These are phyloP conservation scores for Ophiodon elongatus DNA, from an alignment of 2,113 vertebrate species.

Conservation along the genomic window DNA sequence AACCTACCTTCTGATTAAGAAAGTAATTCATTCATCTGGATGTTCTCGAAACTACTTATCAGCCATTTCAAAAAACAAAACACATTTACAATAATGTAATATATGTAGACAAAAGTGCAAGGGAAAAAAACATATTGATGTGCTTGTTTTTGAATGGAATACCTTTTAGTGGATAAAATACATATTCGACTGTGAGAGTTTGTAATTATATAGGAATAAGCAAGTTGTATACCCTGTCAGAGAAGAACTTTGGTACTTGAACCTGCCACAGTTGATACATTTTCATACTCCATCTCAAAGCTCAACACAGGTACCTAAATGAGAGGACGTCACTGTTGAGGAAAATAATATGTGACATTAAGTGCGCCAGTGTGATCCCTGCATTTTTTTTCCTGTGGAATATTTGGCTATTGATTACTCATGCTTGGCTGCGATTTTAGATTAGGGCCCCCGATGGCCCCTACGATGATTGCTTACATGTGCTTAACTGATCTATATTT, in stretches of 20 bases:
- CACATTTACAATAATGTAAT: background rate
- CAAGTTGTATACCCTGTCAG: background rate
- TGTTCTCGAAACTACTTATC: background rate
- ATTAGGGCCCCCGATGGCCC: conserved; percentile 42
- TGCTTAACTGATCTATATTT: conserved; percentile 64
- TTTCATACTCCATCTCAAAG: background rate
- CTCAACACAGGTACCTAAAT: background rate
- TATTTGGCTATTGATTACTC: conserved; percentile 60
- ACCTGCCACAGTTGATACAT: background rate
- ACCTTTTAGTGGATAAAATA: too few relatives aligned
- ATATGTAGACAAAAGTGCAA: background rate
- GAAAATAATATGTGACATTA: conserved; percentile 23
- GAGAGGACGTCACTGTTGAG: background rate
- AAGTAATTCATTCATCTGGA: background rate
- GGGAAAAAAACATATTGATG: background rate
- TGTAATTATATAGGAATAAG: background rate
- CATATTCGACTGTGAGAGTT: background rate
- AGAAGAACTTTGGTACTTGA: background rate
- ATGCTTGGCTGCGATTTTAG: conserved; percentile 50
- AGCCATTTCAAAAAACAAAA: background rate
- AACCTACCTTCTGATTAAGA: background rate
- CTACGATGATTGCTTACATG: conserved; percentile 69
- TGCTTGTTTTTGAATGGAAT: background rate
- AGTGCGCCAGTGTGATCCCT: conserved; percentile 14
- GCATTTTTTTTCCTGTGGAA: conserved; percentile 28